Base-by-base conservation (phyloP, 2,888 invertebrate species). In the Hartigia nigra region DNA sequence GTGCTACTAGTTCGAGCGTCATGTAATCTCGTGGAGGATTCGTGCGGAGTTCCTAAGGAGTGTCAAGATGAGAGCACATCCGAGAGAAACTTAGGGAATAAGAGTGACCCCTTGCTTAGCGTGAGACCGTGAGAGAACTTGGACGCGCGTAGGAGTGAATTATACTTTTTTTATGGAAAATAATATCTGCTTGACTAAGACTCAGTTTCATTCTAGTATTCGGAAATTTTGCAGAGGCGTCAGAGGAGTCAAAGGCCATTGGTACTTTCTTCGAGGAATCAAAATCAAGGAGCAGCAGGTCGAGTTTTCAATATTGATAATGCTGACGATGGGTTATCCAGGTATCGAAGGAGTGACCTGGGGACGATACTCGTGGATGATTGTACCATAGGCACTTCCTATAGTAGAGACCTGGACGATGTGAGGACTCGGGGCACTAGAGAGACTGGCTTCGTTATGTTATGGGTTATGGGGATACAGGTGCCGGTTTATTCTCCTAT, bases 401-500 rank as follows among this genome's bases (percentile, higher is more conserved):
- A 14, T 14, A n/a, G 31, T 14, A 12, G 23, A 36, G 34, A 36
- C 75, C 34, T 35, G 34, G 35, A 31, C 4, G 31, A 14, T 23
- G 31, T 0, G 23, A 72, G 35, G 34, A 75, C 37, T 9, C 75
- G 36, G 75, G 31, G 32, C 31, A n/a, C 75, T 23, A 36, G 75
- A 69, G 75, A 78, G 82, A 82, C 79, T 81, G 82, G 82, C 80
- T 80, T 78, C 81, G 81, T 9, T 23, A 55, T 55, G 55, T 55
- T 55, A 55, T 55, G 55, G 55, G 23, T 23, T 55, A 55, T 83
- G 83, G 85, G 86, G 86, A 84, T 86, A 86, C 86, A 86, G 86
- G 86, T 86, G 86, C 84, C 83, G 86, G 84, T 86, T 86, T 83
- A 81, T 85, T 81, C 84, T 84, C 81, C 84, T 83, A 32, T 72